These are phyloP conservation scores for Bryconaethiops microstoma DNA, from an alignment of 2,797 vertebrate genomes.

Conservation along the genomic window DNA sequence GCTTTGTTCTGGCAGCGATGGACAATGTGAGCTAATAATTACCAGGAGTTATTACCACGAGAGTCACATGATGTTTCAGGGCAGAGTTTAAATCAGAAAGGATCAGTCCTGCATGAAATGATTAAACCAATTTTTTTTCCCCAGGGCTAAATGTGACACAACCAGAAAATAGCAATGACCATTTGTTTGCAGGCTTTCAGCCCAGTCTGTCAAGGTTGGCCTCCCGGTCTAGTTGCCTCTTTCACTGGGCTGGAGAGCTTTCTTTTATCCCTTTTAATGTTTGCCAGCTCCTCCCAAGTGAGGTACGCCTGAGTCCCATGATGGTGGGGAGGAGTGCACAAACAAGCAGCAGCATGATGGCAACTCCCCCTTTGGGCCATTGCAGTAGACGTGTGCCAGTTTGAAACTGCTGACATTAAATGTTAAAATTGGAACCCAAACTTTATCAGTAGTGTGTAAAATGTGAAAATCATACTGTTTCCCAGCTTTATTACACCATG, in stretches of 20 bases:
- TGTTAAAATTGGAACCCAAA: not conserved
- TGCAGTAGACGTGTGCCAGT: not conserved
- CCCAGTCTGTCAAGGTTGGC: not conserved
- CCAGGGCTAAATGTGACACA: not conserved
- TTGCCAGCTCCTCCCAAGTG: constrained; percentile 6
- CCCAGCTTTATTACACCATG: not conserved
- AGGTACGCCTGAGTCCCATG: not conserved
- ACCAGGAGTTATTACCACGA: no score
- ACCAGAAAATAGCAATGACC: not conserved
- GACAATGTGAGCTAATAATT: no score
- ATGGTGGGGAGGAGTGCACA: not conserved
- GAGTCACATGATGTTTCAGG: not conserved
- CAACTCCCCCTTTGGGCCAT: not conserved
- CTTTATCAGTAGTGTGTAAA: not conserved
- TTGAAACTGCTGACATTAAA: not conserved
- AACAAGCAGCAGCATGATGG: not conserved
- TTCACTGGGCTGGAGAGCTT: not conserved
- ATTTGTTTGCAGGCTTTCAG: not conserved
- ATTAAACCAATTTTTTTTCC: not conserved
- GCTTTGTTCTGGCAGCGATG: no score
- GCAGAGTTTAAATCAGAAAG: not conserved
- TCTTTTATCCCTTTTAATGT: constrained; percentile 7
- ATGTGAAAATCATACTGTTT: not conserved
- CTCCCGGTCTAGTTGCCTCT: not conserved
- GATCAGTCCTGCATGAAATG: not conserved